Base-by-base conservation (phyloP, 2,888 invertebrate species). In the Acleris holmiana region DNA sequence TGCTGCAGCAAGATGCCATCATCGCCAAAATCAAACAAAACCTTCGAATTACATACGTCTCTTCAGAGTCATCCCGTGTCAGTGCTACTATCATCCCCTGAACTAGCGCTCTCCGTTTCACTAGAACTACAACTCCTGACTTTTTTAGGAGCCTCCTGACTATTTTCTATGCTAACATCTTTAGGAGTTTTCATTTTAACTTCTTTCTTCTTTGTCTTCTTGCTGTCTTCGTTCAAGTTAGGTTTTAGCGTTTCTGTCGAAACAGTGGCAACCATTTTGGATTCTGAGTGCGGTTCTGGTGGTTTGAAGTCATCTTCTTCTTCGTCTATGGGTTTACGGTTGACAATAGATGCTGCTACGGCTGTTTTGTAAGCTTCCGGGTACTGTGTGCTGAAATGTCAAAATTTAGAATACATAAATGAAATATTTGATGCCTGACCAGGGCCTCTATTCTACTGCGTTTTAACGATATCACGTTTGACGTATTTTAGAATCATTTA, bases 301-400 rank as follows among this genome's bases (percentile, higher is more conserved):
- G 79, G 73, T 61, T 83, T 83, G 53, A 88, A 82, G n/a, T 86
- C 80, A 6, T 85, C 85, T n/a, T 88, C 90, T 25, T 89, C 91
- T 23, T 89, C 88, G 0, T 89, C 86, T 0, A 76, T 80, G 68
- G 77, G 91, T 82, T 75, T 91, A 78, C 73, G 89, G 84, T 78
- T 93, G 0, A 90, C 86, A 50, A 88, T 81, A 54, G 94, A 93
- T 4, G 92, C 89, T 53, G 93, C 84, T 61, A 94, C 86, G 0
- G 95, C 95, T 65, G 93, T 86, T 68, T 95, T 94, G 80, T 94
- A 95, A 2, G 95, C 95, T 64, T 94, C 94, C 2, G 95, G 95
- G 77, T 95, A 95, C 77, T 96, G 95, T 1, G 91, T 83, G 65
- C 93, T 93, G 84, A 23, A 88, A 83, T 66, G 53, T 13, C 3